Evolutionary conservation across 2,888 invertebrate species (phyloP).

Genomic region (Cheilosia scutellata): DNA sequence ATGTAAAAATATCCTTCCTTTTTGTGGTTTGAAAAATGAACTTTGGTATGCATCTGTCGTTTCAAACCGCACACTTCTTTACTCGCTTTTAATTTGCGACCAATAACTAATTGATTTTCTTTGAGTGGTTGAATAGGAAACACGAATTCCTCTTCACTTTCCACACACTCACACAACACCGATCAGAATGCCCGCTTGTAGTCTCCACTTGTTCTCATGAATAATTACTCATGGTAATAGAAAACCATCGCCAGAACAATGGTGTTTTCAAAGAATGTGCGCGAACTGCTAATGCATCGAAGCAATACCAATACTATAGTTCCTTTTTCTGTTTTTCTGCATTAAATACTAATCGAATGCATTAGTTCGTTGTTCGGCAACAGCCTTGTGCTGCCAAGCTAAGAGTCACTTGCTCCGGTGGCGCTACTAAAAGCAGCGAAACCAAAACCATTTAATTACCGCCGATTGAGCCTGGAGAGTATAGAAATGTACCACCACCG

Average conservation of each 20-base stretch:
- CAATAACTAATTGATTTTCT: conserved; percentile 21
- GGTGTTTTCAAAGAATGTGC: conserved; percentile 18
- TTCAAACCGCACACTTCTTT: not conserved
- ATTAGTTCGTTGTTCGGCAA: conserved; percentile 57
- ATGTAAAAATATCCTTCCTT: no score
- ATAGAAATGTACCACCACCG: conserved; percentile 46
- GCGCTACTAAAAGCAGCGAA: conserved; percentile 53
- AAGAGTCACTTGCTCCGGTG: conserved; percentile 32
- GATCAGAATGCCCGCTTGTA: conserved; percentile 3
- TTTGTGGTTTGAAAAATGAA: no score
- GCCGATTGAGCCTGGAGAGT: conserved; percentile 51
- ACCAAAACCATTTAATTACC: conserved; percentile 74
- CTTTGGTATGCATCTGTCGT: not conserved
- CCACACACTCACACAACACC: not conserved
- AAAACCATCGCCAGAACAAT: conserved; percentile 5
- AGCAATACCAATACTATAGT: conserved; percentile 6
- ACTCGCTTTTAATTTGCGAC: conserved; percentile 23
- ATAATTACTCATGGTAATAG: conserved; percentile 28
- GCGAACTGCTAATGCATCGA: conserved; percentile 35
- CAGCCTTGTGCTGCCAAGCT: conserved; percentile 30
- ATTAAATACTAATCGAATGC: conserved; percentile 70
- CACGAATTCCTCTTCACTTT: not conserved
- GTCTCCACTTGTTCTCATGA: conserved; percentile 30
- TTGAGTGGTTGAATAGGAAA: not conserved
- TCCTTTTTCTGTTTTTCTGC: conserved; percentile 47